Evolutionary conservation across 2,888 invertebrate species (phyloP), one percentile per base, ranked within the genome.

Genomic region (Chirona hameri): DNA sequence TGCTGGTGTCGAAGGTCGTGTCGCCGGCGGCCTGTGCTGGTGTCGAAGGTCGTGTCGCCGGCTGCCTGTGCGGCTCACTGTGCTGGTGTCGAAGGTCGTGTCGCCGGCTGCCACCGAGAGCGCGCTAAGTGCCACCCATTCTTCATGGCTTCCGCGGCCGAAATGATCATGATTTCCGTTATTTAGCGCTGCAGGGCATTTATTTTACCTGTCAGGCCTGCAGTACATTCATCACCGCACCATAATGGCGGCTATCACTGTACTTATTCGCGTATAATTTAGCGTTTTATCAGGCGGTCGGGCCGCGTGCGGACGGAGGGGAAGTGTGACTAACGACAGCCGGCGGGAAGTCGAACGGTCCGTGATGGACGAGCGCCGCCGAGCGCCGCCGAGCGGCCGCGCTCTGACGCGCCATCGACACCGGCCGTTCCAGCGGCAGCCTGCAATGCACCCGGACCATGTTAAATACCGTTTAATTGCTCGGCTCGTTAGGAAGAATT

Each of bases 201-300:
- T 76, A 76, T 76, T 76, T 76, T 12, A 76, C 76, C 39, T 76
- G 76, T 76, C 76, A 76, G 15, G 24, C 31, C 46, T 2, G 39
- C 76, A 76, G 76, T 76, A 46, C 76, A 76, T 76, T 46, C 76
- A 46, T 76, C 76, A 76, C 76, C 9, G 27, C 10, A 7, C 76
- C 46, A 76, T 76, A 76, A 76, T 46, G 76, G 76, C 46, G 39
- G 76, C 76, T 24, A 76, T 76, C 76, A 76, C 76, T 76, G 76
- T 76, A 76, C 39, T 46, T 76, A 76, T 76, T 76, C 76, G 46
- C 39, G 46, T 46, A 76, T 76, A 76, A 76, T 46, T 46, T 27
- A 46, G 76, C 27, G 72, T 27, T 76, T 46, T 76, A 76, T 76
- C 76, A 76, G 46, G 21, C 76, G 72, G 29, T 72, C 18, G 14